phyloP scores from a whole-genome alignment of 2,888 invertebrate genomes.

The Chrysolina haemoptera region DNA sequence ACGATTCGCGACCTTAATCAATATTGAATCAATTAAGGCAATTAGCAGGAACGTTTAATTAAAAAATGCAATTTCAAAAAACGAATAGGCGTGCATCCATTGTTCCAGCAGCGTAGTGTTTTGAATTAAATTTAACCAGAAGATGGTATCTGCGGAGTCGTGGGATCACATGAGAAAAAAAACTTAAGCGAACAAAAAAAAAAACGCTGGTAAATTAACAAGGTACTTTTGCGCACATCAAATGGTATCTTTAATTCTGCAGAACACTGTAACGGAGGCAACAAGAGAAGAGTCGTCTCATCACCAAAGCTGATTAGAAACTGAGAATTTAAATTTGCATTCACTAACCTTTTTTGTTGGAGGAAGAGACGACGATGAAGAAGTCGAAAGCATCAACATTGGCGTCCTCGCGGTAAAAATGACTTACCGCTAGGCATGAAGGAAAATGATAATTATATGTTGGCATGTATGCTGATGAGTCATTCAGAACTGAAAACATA shows the following conservation, averaged over 20 bases:
- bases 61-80: constrained; percentile 46
- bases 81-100: constrained; percentile 48
- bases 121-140: constrained; percentile 56
- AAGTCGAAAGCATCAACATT: not conserved
- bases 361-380: constrained; percentile 16
- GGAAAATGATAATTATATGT: too few relatives aligned
- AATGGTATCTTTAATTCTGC: constrained; percentile 50
- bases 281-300: constrained; percentile 37
- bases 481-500: too few relatives aligned
- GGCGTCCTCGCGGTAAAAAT: not conserved
- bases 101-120: constrained; percentile 49
- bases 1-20: constrained; percentile 37
- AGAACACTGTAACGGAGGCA: constrained; percentile 44
- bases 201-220: constrained; percentile 53
- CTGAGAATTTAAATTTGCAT: constrained; percentile 55
- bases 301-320: constrained; percentile 50
- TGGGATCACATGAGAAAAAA: constrained; percentile 56
- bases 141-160: constrained; percentile 59
- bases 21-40: constrained; percentile 46
- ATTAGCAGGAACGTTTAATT: constrained; percentile 46
- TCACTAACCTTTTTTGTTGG: constrained; percentile 44
- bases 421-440: too few relatives aligned
- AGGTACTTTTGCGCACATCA: constrained; percentile 54
- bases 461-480: too few relatives aligned
- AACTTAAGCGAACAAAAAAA: constrained; percentile 46